Percentiles rank a stretch among this genome's conserved stretches.
Conservation (phyloP, 2,888 invertebrate genomes). For the Bombyx huttoni region DNA sequence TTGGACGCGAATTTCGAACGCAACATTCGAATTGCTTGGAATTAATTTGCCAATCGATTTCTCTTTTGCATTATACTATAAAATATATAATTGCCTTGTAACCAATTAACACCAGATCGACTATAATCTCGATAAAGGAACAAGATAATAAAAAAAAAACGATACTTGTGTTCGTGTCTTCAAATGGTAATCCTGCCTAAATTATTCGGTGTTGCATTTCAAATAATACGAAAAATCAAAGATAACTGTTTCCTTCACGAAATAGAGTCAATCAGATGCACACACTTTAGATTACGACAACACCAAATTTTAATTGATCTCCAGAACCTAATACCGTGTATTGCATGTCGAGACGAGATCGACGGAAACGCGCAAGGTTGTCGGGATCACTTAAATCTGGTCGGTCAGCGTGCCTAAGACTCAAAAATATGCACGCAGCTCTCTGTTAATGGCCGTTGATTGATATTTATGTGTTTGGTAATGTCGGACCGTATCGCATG, state of each 20-base stretch:
- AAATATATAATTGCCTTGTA: too few relatives aligned
- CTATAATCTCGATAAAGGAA: too few relatives aligned
- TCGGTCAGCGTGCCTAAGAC: slow-evolving; percentile 11
- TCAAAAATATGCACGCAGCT: slow-evolving; percentile 20
- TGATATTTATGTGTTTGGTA: slow-evolving; percentile 56
- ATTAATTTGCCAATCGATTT: too few relatives aligned
- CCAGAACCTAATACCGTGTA: not conserved
- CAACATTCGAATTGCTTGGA: too few relatives aligned
- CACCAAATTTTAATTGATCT: slow-evolving; percentile 14
- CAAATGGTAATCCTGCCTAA: not conserved
- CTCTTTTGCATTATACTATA: too few relatives aligned
- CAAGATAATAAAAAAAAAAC: too few relatives aligned
- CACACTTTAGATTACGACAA: not conserved
- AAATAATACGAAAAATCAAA: too few relatives aligned
- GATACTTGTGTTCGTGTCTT: too few relatives aligned
- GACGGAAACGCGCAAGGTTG: slow-evolving; percentile 3
- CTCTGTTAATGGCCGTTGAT: slow-evolving; percentile 26
- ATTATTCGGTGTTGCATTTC: too few relatives aligned
- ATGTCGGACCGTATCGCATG: slow-evolving; percentile 34
- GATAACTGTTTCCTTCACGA: too few relatives aligned
- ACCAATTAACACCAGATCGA: too few relatives aligned
- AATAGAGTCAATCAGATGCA: not conserved
- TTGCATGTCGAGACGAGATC: not conserved
- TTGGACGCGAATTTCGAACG: slow-evolving; percentile 10
- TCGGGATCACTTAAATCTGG: slow-evolving; percentile 18